Conservation (phyloP, 2,113 vertebrate species). For the Toxotes jaculatrix region DNA sequence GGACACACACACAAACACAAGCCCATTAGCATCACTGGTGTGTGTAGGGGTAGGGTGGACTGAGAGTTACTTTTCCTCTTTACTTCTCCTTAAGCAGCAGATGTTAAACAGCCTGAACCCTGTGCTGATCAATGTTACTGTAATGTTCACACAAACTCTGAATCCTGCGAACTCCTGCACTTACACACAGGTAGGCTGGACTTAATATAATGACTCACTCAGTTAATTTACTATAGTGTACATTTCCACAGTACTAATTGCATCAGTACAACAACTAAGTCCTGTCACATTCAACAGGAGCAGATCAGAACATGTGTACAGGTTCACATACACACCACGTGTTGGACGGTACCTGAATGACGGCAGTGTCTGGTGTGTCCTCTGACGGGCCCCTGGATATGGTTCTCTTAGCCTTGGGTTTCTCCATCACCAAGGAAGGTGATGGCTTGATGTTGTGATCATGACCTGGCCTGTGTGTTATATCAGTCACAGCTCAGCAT, state of each 20-base stretch:
- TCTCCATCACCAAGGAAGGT: slow-evolving; percentile 89
- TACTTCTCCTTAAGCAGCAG: background rate
- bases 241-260: background rate
- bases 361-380: slow-evolving; percentile 82
- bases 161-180: too few species aligned
- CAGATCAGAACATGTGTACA: background rate
- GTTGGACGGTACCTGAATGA: slow-evolving; percentile 71
- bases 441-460: slow-evolving; percentile 87
- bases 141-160: background rate
- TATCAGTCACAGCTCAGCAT: slow-evolving; percentile 16
- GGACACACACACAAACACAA: slow-evolving; percentile 39
- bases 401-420: slow-evolving; percentile 83
- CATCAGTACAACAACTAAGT: background rate
- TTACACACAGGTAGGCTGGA: background rate
- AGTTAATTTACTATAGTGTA: too few species aligned
- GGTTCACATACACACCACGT: background rate
- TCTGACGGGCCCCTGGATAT: slow-evolving; percentile 88
- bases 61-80: background rate
- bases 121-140: background rate
- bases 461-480: slow-evolving; percentile 76
- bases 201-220: too few species aligned
- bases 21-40: background rate
- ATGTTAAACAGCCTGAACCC: background rate
- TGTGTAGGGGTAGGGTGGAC: background rate
- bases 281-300: background rate